Conservation (phyloP, 1,140 invertebrate genomes). For the Achatina immaculata region DNA sequence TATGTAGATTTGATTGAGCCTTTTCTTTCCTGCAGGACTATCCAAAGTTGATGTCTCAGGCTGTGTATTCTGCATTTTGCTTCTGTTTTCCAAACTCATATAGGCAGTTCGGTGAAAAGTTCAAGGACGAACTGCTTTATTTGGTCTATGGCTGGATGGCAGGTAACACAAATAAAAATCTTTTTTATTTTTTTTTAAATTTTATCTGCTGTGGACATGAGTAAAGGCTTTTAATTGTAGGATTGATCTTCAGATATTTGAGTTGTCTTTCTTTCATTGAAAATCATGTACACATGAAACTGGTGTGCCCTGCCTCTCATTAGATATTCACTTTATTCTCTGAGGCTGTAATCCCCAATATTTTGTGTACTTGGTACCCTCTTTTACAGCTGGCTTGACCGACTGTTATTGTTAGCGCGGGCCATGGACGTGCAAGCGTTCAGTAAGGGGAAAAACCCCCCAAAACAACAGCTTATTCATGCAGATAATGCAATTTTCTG, state of each 20-base stretch:
- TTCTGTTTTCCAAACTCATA: conserved; percentile 68
- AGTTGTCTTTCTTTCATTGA: neutral
- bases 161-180: conserved; percentile 49
- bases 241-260: neutral
- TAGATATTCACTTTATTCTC: neutral
- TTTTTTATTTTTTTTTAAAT: neutral
- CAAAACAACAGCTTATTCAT: no score
- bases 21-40: conserved; percentile 60
- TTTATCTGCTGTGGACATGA: neutral
- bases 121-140: conserved; percentile 62
- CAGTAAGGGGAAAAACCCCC: no score
- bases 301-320: neutral
- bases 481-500: no score
- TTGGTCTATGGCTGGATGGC: conserved; percentile 67
- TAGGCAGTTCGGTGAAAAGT: conserved; percentile 66
- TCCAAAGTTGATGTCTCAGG: conserved; percentile 64
- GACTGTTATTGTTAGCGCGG: no score
- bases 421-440: no score
- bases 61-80: conserved; percentile 67
- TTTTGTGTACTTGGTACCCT: no score
- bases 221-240: neutral
- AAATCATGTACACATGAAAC: neutral
- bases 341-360: neutral
- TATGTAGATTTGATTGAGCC: neutral
- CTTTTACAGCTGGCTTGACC: no score